phyloP scores from a whole-genome alignment of 2,797 vertebrate genomes.

The Pipistrellus nathusii region DNA sequence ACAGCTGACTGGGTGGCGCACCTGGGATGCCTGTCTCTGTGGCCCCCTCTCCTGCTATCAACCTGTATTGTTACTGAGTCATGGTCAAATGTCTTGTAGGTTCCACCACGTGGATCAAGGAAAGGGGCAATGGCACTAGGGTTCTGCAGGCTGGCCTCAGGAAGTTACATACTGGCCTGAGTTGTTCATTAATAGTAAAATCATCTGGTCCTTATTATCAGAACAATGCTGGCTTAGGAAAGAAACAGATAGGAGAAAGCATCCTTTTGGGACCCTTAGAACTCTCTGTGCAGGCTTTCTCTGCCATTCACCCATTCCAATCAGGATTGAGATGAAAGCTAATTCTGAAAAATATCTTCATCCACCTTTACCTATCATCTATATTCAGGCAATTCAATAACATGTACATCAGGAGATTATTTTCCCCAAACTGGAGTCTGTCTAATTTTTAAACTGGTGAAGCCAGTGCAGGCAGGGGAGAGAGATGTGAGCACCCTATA shows the following conservation, averaged over 20 bases:
- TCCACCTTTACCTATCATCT: not conserved
- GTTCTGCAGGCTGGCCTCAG: not conserved
- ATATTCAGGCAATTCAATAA: not conserved
- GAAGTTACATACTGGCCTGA: not conserved
- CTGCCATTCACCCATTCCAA: not conserved
- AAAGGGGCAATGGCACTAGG: not conserved
- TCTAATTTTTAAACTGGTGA: conserved; percentile 45
- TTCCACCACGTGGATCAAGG: not conserved
- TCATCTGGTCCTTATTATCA: conserved; percentile 3
- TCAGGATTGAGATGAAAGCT: not conserved
- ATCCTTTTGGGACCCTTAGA: not conserved
- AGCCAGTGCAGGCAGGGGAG: not conserved
- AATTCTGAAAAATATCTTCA: not conserved
- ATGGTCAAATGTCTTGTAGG: not conserved
- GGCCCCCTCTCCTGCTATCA: not conserved
- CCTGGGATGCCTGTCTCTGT: not conserved
- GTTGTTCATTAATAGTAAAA: not conserved
- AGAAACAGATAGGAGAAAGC: not conserved
- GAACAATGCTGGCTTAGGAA: not conserved
- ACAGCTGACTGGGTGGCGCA: not conserved
- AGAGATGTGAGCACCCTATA: not conserved
- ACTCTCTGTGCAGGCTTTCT: not conserved
- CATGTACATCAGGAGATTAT: not conserved
- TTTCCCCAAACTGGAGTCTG: not conserved
- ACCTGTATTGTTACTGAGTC: not conserved